Base-by-base conservation (phyloP, 2,797 vertebrate genomes). In the Discoglossus pictus region DNA sequence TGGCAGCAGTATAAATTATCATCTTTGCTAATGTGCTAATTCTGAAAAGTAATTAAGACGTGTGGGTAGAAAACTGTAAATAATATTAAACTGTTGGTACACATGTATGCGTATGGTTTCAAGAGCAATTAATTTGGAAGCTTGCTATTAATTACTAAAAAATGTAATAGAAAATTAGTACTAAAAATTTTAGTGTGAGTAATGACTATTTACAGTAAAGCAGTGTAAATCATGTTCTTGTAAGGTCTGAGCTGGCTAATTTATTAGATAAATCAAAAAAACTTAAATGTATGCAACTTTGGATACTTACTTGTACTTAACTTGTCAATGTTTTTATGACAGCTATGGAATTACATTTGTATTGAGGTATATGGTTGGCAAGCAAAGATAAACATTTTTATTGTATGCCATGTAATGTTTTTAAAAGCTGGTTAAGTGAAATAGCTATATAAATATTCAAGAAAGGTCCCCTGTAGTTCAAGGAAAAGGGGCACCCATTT, bases 81-180 rank as follows among this genome's bases (percentile, higher is more conserved):
- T 70, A 70, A 63, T 50, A 63, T 63, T 63, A 70, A 70, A 56
- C 44, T 70, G 68, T 70, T 63, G 68, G 60, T 70, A 70, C 68
- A 70, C 68, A 58, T 70, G 60, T 63, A 70, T 70, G 47, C 68
- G 51, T 70, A 56, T 24, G 44, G 43, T 15, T 51, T 70, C 43
- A 13, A 70, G 52, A 50, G 60, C 44, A 50, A 70, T 70, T 70
- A 63, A 63, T 70, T 70, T 58, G 51, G 10, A 16, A 50, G 25
- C 43, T 70, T 56, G 68, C 63, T 70, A 70, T 70, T 70, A 70
- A 70, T 63, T 56, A 50, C 60, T 39, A 24, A 7, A 35, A 25
- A 46, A 63, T 63, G 43, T 51, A 58, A 51, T 50, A 38, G 20
- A 23, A 38, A 50, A 55, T 35, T 16, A 36, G 60, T 27, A 10